Evolutionary conservation across 2,888 invertebrate genomes (phyloP), one percentile per base, ranked within the genome.

Genomic region (Watsonalla cultraria): DNA sequence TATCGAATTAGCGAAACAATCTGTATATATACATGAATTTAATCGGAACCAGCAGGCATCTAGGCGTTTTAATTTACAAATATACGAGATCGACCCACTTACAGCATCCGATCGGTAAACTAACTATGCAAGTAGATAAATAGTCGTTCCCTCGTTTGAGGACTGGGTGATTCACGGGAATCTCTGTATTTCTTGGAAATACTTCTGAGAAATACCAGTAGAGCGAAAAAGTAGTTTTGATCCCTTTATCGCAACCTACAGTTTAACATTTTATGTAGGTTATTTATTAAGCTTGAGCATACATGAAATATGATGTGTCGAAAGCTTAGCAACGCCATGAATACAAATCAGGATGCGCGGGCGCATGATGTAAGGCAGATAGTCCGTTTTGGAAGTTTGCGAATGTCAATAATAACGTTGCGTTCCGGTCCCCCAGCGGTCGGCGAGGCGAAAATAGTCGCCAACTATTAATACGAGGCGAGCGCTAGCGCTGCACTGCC

Each of bases 371-470:
- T 80, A 81, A 82, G 79, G 67, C 58, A 64, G 56, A 61, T 58
- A 68, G 63, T 71, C 71, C 69, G 74, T 80, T 82, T 85, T 81
- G 82, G 82, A 76, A 76, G 79, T 84, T 82, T 62, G 87, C 89
- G 84, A 90, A 89, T 89, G 89, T 89, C 90, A 88, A 87, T 87
- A 89, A 85, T 87, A 87, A 84, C 84, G 86, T 81, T 81, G 80
- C 82, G 82, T 81, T 81, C 80, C 82, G 82, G 84, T 86, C 84
- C 84, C 82, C 82, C 80, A 76, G 82, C 76, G 76, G 77, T 76
- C 78, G 78, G 77, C 78, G 83, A 75, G 77, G 88, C 86, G 84
- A 86, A 88, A 90, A 90, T 90, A 90, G 88, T 89, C 84, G 80
- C 80, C 82, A 83, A 86, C 90, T 90, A 90, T 90, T 88, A 86